Evolutionary conservation across 2,888 invertebrate species (phyloP).

Genomic region (Drosophila stalkeri): DNA sequence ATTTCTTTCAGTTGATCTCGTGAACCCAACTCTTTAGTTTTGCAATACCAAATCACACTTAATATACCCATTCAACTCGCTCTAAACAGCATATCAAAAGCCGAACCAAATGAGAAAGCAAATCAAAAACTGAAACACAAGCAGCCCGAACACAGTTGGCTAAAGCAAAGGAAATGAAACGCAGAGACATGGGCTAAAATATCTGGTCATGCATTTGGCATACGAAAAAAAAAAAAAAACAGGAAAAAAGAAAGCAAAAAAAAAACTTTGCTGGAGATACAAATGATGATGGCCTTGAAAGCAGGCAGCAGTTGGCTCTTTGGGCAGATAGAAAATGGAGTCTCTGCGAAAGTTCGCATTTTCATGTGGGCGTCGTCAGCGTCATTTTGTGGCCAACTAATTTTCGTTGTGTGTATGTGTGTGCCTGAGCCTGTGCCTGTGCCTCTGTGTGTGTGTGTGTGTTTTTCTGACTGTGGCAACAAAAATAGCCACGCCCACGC

Average conservation of each 20-base stretch:
- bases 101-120: slow-evolving; percentile 2
- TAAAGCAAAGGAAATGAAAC: background rate
- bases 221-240: slow-evolving; percentile 41
- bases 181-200: slow-evolving; percentile 47
- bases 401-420: slow-evolving; percentile 31
- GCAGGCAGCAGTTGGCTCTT: slow-evolving; percentile 1
- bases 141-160: slow-evolving; percentile 3
- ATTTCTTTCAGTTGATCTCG: no score
- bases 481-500: slow-evolving; percentile 50
- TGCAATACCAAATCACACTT: no score
- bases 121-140: slow-evolving; percentile 23
- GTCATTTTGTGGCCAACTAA: slow-evolving; percentile 42
- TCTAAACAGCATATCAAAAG: background rate
- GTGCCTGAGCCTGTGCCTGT: background rate
- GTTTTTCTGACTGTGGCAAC: slow-evolving; percentile 20
- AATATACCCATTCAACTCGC: background rate
- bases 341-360: slow-evolving; percentile 15
- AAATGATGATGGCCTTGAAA: slow-evolving; percentile 76
- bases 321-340: slow-evolving; percentile 23
- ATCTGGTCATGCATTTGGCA: slow-evolving; percentile 74
- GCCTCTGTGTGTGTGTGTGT: slow-evolving; percentile 24
- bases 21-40: no score
- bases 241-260: background rate
- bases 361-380: slow-evolving; percentile 36
- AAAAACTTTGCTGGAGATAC: slow-evolving; percentile 49